Evolutionary conservation across 2,797 vertebrate species (phyloP).

Genomic region (Xenentodon cancila): DNA sequence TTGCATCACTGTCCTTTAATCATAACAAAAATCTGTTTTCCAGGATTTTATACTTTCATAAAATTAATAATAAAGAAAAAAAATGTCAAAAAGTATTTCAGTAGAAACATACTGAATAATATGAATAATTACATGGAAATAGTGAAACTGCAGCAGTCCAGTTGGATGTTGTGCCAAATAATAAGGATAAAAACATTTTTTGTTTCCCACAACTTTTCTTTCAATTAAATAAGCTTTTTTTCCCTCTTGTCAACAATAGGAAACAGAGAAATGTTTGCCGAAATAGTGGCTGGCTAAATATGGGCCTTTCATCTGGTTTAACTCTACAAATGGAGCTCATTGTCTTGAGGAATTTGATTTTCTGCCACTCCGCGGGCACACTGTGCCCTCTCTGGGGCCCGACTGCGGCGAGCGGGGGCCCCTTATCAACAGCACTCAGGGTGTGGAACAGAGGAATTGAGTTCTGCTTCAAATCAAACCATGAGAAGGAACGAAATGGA

Average conservation of each 20-base stretch:
- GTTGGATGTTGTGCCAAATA: slow-evolving; percentile 50
- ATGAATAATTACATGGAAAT: neutral
- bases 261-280: slow-evolving; percentile 53
- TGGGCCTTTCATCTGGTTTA: slow-evolving; percentile 80
- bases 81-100: no score
- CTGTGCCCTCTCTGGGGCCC: slow-evolving; percentile 72
- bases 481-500: slow-evolving; percentile 49
- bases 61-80: no score
- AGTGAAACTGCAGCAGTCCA: slow-evolving; percentile 19
- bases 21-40: neutral
- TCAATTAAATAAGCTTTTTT: slow-evolving; percentile 64
- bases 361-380: slow-evolving; percentile 72
- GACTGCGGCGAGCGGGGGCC: slow-evolving; percentile 58
- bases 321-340: slow-evolving; percentile 84
- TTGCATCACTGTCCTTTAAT: slow-evolving; percentile 36
- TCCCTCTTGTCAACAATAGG: slow-evolving; percentile 49
- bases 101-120: neutral
- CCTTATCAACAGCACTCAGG: slow-evolving; percentile 84
- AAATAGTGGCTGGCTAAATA: slow-evolving; percentile 70
- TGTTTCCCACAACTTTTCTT: slow-evolving; percentile 52
- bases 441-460: slow-evolving; percentile 80
- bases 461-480: slow-evolving; percentile 77
- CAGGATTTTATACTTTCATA: neutral
- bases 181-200: slow-evolving; percentile 43
- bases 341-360: slow-evolving; percentile 84